phyloP scores from a whole-genome alignment of 2,113 vertebrate species.

The Serinus canaria region DNA sequence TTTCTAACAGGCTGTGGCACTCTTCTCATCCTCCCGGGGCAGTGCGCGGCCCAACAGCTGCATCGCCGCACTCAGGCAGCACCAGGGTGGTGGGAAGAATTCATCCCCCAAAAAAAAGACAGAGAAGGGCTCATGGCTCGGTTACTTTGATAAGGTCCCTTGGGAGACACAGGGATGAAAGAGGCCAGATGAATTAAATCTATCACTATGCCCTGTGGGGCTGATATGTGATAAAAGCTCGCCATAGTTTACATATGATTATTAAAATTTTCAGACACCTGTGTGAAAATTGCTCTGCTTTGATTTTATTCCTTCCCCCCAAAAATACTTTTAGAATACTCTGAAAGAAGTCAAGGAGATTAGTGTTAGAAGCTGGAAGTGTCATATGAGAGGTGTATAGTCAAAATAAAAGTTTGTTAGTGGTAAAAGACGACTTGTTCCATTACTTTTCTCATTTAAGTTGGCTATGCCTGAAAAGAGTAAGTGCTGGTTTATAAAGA shows the following conservation, averaged over 20 bases:
- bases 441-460: neutral
- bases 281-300: neutral
- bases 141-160: neutral
- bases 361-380: neutral
- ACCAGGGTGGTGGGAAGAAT: neutral
- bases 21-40: neutral
- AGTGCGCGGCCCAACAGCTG: neutral
- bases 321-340: neutral
- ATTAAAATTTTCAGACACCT: neutral
- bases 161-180: neutral
- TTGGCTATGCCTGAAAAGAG: neutral
- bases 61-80: neutral
- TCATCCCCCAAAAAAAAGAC: neutral
- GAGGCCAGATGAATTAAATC: neutral
- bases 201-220: neutral
- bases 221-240: neutral
- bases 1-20: slow-evolving; percentile 20
- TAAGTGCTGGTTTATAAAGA: neutral
- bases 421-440: neutral
- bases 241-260: neutral
- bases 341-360: neutral
- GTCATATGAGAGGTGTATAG: neutral
- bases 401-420: neutral
- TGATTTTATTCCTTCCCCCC: neutral
- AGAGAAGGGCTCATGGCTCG: neutral